These are phyloP conservation scores for Nymphalis c-album DNA, from an alignment of 2,888 invertebrate species.

Conservation along the genomic window DNA sequence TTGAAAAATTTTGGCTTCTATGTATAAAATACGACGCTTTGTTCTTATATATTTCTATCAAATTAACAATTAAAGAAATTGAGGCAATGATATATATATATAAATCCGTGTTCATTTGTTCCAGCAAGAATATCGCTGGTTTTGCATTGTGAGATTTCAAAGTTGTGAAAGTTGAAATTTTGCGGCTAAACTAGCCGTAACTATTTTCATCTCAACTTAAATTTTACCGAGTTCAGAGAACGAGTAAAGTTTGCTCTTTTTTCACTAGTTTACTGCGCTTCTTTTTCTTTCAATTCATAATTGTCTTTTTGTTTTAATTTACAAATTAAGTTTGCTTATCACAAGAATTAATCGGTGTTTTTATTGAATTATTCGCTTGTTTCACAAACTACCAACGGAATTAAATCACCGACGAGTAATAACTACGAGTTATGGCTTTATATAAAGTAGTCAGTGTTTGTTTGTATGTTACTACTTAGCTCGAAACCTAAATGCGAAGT, in stretches of 20 bases:
- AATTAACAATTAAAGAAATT: background rate
- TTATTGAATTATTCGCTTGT: background rate
- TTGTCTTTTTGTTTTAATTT: conserved; percentile 3
- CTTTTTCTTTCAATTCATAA: conserved; percentile 10
- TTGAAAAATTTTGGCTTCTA: no score
- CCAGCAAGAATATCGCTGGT: conserved; percentile 23
- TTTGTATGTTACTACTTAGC: no score
- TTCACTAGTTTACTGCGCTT: conserved; percentile 13
- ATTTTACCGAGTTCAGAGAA: conserved; percentile 13
- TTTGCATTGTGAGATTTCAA: conserved; percentile 27
- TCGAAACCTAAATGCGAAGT: no score
- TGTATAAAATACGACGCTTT: background rate
- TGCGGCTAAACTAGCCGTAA: conserved; percentile 22
- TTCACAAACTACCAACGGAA: background rate
- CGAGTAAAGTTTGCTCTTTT: conserved; percentile 7
- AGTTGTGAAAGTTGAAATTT: conserved; percentile 27
- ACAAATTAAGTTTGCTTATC: conserved; percentile 1
- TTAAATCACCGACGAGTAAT: background rate
- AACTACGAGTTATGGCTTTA: background rate
- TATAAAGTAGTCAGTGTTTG: no score
- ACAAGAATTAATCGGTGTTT: background rate
- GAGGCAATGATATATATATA: background rate
- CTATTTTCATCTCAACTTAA: conserved; percentile 23
- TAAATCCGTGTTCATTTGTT: conserved; percentile 11
- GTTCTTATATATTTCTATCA: background rate